These are phyloP conservation scores for Setophaga coronata DNA, from an alignment of 2,113 vertebrate species.

Conservation along the genomic window DNA sequence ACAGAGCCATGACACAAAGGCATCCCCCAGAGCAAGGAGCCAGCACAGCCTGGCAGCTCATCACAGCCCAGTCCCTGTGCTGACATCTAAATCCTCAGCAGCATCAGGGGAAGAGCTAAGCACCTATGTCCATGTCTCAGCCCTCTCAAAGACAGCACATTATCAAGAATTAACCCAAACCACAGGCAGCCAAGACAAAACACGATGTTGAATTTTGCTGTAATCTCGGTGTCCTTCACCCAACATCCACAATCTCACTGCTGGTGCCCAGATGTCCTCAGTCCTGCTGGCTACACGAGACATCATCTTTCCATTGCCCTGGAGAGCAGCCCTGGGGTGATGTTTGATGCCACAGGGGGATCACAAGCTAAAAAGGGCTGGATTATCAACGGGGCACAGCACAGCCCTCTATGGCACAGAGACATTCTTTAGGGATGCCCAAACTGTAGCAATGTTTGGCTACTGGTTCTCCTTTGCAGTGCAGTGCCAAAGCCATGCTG, in stretches of 20 bases:
- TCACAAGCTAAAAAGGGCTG: neutral
- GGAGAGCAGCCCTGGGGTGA: neutral
- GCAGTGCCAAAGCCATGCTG: neutral
- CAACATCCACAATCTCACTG: neutral
- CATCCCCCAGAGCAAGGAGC: neutral
- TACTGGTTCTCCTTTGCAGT: neutral
- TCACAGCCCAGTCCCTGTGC: neutral
- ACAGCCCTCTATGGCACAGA: neutral
- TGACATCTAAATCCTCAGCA: neutral
- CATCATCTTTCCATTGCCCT: neutral
- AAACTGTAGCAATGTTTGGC: neutral
- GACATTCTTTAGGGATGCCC: neutral
- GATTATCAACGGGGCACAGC: neutral
- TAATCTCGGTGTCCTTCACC: neutral
- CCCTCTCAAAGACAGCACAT: neutral
- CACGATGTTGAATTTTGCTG: neutral
- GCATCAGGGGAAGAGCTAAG: neutral
- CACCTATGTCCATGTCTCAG: neutral
- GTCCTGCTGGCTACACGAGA: neutral
- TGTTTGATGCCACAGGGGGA: neutral
- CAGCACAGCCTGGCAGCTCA: neutral
- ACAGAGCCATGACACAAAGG: neutral
- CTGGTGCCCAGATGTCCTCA: neutral
- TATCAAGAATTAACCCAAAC: neutral
- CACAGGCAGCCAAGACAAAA: constrained; percentile 5